Evolutionary conservation across 2,113 vertebrate species (phyloP).

Genomic region (Phylloscopus trochilus): DNA sequence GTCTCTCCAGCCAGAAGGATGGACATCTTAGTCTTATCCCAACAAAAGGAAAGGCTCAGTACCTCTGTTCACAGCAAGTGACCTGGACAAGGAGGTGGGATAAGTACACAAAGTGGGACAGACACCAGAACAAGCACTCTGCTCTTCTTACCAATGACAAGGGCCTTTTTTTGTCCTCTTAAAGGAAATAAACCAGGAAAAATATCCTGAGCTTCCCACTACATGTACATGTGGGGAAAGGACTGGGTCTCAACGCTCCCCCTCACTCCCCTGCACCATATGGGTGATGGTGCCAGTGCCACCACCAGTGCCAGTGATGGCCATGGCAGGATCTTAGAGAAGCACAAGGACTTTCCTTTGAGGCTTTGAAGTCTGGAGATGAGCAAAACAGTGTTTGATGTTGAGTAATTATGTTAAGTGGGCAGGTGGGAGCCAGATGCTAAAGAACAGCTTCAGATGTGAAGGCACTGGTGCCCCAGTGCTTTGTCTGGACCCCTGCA

Average conservation of each 20-base stretch:
- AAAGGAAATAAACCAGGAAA: not conserved
- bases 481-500: not conserved
- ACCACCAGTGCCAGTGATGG: not conserved
- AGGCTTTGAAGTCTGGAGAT: conserved; percentile 17
- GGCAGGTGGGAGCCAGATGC: conserved; percentile 56
- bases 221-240: rapidly evolving
- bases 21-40: not conserved
- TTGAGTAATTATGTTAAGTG: conserved; percentile 1
- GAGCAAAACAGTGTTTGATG: conserved; percentile 7
- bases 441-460: not conserved
- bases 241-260: not conserved
- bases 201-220: not conserved
- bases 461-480: not conserved
- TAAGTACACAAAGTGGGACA: not conserved
- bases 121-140: not conserved
- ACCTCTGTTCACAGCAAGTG: not conserved
- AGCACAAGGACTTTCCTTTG: not conserved
- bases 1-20: not conserved
- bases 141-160: not conserved
- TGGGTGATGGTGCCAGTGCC: not conserved
- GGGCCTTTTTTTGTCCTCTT: not conserved
- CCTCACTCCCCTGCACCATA: rapidly evolving
- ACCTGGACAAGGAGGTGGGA: not conserved
- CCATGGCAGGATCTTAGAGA: not conserved
- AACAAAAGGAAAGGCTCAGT: not conserved